Conservation (phyloP, 2,113 vertebrate species). For the Apeltes quadracus region DNA sequence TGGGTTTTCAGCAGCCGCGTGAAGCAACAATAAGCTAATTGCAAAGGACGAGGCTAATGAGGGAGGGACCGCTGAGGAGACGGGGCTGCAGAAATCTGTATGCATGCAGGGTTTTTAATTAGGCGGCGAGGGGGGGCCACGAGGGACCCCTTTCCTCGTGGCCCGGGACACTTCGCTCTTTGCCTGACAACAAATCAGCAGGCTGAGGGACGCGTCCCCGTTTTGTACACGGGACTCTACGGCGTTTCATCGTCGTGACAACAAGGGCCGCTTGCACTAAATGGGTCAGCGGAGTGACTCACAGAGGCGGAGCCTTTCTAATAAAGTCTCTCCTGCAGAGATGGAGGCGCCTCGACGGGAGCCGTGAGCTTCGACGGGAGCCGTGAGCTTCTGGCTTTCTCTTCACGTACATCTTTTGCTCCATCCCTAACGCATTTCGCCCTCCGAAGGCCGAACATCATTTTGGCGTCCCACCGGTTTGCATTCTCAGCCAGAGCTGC, state of each 20-base stretch:
- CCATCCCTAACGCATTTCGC: slow-evolving; percentile 15
- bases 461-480: not conserved
- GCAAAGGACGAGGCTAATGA: slow-evolving; percentile 56
- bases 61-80: slow-evolving; percentile 25
- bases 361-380: slow-evolving; percentile 23
- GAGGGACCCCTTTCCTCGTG: slow-evolving; percentile 26
- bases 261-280: not conserved
- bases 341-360: too few species aligned
- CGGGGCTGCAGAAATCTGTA: slow-evolving; percentile 28
- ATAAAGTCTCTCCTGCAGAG: slow-evolving; percentile 11
- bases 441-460: not conserved
- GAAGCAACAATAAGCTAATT: slow-evolving; percentile 63
- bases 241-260: slow-evolving; percentile 1
- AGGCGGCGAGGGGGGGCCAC: slow-evolving; percentile 29
- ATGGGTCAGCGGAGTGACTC: slow-evolving; percentile 15
- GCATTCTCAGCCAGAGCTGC: slow-evolving; percentile 17
- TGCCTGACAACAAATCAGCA: slow-evolving; percentile 42
- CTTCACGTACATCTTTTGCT: slow-evolving; percentile 3
- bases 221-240: not conserved
- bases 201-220: not conserved
- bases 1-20: slow-evolving; percentile 33
- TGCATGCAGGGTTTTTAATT: slow-evolving; percentile 65
- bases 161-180: slow-evolving; percentile 16
- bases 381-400: slow-evolving; percentile 39
- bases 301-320: slow-evolving; percentile 12